Evolutionary conservation across 1,140 invertebrate genomes (phyloP).

Genomic region (Nasonia giraulti): DNA sequence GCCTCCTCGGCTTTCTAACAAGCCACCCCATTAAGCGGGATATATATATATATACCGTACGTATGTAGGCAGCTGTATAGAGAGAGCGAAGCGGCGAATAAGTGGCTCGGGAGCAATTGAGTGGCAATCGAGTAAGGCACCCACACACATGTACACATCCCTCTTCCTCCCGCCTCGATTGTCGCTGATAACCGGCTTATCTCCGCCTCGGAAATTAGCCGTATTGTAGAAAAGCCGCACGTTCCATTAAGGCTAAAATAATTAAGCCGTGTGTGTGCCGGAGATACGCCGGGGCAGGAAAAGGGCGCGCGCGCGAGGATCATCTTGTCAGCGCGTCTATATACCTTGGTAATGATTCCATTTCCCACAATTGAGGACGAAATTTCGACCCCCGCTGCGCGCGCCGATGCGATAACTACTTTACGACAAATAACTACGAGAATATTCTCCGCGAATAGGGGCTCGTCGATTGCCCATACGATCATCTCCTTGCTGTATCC

Average conservation of each 20-base stretch:
- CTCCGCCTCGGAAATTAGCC: slow-evolving; percentile 60
- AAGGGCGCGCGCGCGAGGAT: slow-evolving; percentile 1
- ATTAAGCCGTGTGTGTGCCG: slow-evolving; percentile 41
- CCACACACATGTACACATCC: background rate
- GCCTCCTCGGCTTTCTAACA: slow-evolving; percentile 1
- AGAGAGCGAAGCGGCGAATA: slow-evolving; percentile 39
- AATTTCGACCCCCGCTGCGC: slow-evolving; percentile 34
- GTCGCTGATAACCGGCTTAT: slow-evolving; percentile 63
- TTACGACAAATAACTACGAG: slow-evolving; percentile 24
- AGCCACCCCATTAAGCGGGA: slow-evolving; percentile 11
- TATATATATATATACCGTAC: background rate
- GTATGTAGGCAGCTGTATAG: background rate
- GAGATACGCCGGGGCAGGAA: background rate
- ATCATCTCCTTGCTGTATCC: too few species aligned
- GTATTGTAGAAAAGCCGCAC: slow-evolving; percentile 57
- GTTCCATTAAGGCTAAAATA: slow-evolving; percentile 55
- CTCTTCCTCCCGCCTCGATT: slow-evolving; percentile 52
- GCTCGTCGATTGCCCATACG: background rate
- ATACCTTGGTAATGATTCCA: slow-evolving; percentile 40
- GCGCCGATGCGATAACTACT: slow-evolving; percentile 22
- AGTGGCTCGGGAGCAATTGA: slow-evolving; percentile 59
- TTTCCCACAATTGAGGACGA: slow-evolving; percentile 39
- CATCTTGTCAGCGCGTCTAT: background rate
- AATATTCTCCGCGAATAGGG: background rate
- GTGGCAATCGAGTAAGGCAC: slow-evolving; percentile 59